A percentile compares a stretch with the other conserved stretches of the same genome.
Evolutionary conservation across 2,113 vertebrate genomes (phyloP).

Genomic region (Phylloscopus trochilus): DNA sequence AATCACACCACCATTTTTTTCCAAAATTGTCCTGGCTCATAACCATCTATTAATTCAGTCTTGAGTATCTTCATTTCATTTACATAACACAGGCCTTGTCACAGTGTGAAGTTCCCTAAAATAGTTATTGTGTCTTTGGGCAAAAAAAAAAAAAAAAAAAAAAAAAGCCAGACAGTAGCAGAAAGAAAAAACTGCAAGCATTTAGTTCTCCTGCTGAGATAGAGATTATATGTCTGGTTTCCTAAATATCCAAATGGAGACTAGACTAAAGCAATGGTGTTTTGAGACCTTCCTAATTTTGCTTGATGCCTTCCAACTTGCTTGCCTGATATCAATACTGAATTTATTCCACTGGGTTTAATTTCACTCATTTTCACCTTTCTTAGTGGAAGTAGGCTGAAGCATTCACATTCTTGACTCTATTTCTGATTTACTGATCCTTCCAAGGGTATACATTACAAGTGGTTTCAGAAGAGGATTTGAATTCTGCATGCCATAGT

Average conservation of each 20-base stretch:
- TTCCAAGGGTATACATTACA: neutral
- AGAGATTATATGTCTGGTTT: conserved; percentile 68
- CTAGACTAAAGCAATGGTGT: conserved; percentile 24
- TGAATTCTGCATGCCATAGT: neutral
- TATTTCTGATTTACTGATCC: neutral
- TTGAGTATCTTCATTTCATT: conserved; percentile 58
- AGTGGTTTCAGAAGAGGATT: neutral
- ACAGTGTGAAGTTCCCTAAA: conserved; percentile 67
- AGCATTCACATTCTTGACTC: neutral
- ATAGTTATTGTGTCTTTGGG: conserved; percentile 69
- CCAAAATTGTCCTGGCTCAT: conserved; percentile 4
- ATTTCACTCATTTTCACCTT: neutral
- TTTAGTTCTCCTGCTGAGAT: conserved; percentile 54
- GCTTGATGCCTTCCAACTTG: neutral
- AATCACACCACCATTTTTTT: neutral
- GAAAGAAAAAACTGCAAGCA: conserved; percentile 24
- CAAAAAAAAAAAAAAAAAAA: neutral
- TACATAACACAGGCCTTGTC: conserved; percentile 51
- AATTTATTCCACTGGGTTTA: neutral
- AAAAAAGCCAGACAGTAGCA: conserved; percentile 39
- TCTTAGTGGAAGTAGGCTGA: neutral
- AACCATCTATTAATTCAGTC: conserved; percentile 50
- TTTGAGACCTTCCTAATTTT: conserved; percentile 33
- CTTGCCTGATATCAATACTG: neutral
- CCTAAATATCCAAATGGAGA: conserved; percentile 51